Evolutionary conservation across 1,140 invertebrate genomes (phyloP), one percentile per base, ranked within the genome.

Genomic region (Mactra quadrangularis): DNA sequence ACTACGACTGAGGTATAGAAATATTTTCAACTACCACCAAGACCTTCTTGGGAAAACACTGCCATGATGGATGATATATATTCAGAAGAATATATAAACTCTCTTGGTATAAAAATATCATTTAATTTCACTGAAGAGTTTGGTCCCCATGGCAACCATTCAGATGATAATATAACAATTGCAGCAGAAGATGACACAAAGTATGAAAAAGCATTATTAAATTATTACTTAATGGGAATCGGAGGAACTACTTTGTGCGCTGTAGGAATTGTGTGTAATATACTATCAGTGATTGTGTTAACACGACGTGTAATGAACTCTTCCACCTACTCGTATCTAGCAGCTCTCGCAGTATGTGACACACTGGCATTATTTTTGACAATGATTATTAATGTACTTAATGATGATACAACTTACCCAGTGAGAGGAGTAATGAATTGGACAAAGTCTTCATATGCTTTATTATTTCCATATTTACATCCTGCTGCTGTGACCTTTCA

Each of bases 311-410:
- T 88, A 1, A 92, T 93, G 91, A 82, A 88, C 22, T 90, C 90
- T 0, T 91, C 91, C 6, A 93, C 93, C 3, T 92, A 93, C 79
- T 90, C 89, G 0, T 93, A 93, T 85, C 82, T 93, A 15, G 68
- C 89, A 0, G 90, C 91, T 1, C 85, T 93, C 27, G 89, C 93
- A 45, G 81, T 92, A 11, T 92, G 91, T 82, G 93, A 93, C 75
- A 86, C 86, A 0, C 83, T 92, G 17, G 90, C 92, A 22, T 81
- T 93, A 1, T 35, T 92, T 15, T 88, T 88, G 45, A 91, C 91
- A 0, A 82, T 91, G 57, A 64, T 90, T 2, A 77, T 86, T 60
- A 50, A 53, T 55, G 62, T 91, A 22, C 70, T 90, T 1, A 71
- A 86, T n/a, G 89, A 90, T 59, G 91, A 92, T 64, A 88, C 87